These are phyloP conservation scores for Philhelius pedissequus DNA, from an alignment of 2,888 invertebrate genomes.

Conservation along the genomic window DNA sequence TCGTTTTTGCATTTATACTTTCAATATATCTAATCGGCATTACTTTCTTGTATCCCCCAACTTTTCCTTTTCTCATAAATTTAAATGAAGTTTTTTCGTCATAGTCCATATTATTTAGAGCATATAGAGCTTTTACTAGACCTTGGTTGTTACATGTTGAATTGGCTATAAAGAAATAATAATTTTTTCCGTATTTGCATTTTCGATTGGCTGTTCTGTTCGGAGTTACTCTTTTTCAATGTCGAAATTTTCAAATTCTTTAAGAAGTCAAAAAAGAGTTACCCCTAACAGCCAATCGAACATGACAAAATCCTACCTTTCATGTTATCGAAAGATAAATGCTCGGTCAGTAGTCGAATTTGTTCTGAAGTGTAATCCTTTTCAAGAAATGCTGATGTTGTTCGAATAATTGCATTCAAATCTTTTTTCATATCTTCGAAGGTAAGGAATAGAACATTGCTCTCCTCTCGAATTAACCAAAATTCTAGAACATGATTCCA, in stretches of 20 bases:
- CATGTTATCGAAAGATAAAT: constrained; percentile 35
- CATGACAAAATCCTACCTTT: constrained; percentile 17
- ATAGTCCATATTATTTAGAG: background rate
- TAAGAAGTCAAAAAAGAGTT: too few relatives aligned
- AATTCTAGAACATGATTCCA: constrained; percentile 46
- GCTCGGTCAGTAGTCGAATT: background rate
- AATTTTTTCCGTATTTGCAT: background rate
- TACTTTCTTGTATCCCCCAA: constrained; percentile 16
- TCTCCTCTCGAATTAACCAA: constrained; percentile 5
- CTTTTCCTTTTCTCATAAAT: constrained; percentile 29
- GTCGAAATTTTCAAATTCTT: too few relatives aligned
- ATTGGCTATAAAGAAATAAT: background rate
- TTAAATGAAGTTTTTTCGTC: background rate
- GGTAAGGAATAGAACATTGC: constrained; percentile 13
- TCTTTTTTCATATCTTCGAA: constrained; percentile 29
- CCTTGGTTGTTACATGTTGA: constrained; percentile 20
- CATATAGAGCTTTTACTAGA: background rate
- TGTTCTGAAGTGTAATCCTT: background rate
- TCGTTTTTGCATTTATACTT: background rate
- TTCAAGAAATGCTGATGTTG: background rate
- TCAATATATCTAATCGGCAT: background rate
- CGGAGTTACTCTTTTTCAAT: too few relatives aligned
- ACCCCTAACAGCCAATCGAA: too few relatives aligned
- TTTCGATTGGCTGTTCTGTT: too few relatives aligned
- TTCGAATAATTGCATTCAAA: background rate